Base-by-base conservation (phyloP, 92 coral and sea anemone genomes). In the Zoanthus gigantus region DNA sequence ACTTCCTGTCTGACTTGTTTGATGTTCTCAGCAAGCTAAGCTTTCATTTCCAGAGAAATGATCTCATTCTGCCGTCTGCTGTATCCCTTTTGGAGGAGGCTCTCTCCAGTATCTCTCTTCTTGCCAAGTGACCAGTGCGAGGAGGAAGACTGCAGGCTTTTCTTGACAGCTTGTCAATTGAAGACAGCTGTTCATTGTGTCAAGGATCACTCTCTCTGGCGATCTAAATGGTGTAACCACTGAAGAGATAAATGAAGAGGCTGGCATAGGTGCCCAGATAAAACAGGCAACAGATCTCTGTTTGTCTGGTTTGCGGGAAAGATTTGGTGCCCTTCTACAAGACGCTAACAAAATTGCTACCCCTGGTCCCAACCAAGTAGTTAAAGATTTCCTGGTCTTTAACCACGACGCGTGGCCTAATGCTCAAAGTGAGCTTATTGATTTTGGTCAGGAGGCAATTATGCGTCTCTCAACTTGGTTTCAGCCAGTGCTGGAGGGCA, bases 1-100 rank as follows among this genome's bases (percentile, higher is more conserved):
- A 90, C 78, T 90, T 90, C 63, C 82, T 90, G 83, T 84, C 83
- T 18, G 92, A 90, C 57, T 31, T 90, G 83, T 84, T 89, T 83
- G 74, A 75, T 5, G 80, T 85, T 71, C 81, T 89, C 34, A 83
- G 89, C 31, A 90, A 61, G 89, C 79, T 89, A 53, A 89, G 89
- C 76, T 84, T 89, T 37, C 68, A 83, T 67, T 84, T 85, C 82
- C 92, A 90, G 37, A 53, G 87, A 14, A 87, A 90, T 85, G 92
- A 72, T 34, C 89, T 85, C 7, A 90, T 90, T 50, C 89, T 90
- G 12, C 92, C 92, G 11, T 52, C 63, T 7, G 87, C 92, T 52
- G 92, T 85, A 75, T 90, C 92, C 57, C 66, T 67, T 6, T 63
- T 85, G 57, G 57, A 78, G 34, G 87, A 90, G 82, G 73, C 86